Base-by-base conservation (phyloP, 2,888 invertebrate genomes). In the Seira ritae region DNA sequence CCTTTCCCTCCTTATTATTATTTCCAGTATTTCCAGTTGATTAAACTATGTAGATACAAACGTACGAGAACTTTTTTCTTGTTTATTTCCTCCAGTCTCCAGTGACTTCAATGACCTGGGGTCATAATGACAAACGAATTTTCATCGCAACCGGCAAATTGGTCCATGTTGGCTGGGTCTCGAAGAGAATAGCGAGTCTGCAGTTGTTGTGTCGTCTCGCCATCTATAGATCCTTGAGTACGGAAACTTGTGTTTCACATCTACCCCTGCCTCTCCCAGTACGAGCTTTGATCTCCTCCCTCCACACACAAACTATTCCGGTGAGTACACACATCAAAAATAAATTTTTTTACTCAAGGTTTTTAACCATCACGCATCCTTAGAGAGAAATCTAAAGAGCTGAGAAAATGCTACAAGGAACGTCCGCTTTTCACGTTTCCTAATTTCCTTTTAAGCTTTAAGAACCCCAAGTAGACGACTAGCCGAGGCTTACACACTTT, bases 91-190 rank as follows among this genome's bases (percentile, higher is more conserved):
- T 91, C 76, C 31, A 96, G 95, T 94, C 95, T 87, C 94, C 95
- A 3, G 96, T 98, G 75, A 96, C 97, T 71, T 97, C 98, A 0
- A 92, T 99, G 90, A 98, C 98, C 8, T 99, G 99, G 99, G 99
- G 98, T 31, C 98, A 99, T 92, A 98, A 98, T 91, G 99, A 98
- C 90, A 95, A 97, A 89, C 93, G 99, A 31, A 92, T 99, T 88
- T 98, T 99, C 91, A 94, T 99, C 84, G 97, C 97, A 2, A 96
- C 96, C 1, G 98, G 98, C 15, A 95, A 96, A 68, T 90, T 86
- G 23, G 94, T 97, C 89, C 97, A 97, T 91, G 96, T 97, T 85
- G 98, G 98, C 65, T 97, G 98, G 94, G 96, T 99, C 75, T 96
- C 96, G 89, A 93, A 97, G 86, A 94, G 96, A 78, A 96, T 98